Conservation (phyloP, 2,888 invertebrate species). For the Baronia brevicornis region DNA sequence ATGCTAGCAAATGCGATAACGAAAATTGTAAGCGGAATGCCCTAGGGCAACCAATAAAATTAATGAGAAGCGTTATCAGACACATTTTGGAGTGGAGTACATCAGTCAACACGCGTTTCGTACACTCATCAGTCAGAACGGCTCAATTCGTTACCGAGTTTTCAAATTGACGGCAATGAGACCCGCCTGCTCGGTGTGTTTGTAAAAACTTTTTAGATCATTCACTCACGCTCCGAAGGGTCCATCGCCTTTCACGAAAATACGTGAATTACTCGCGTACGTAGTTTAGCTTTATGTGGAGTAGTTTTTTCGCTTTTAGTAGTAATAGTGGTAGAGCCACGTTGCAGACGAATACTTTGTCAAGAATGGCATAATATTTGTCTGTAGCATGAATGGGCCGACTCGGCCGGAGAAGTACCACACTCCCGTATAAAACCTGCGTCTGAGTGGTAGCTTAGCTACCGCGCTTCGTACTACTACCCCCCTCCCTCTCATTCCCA, state of each 20-base stretch:
- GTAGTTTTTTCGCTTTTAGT: slow-evolving; percentile 9
- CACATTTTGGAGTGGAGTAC: slow-evolving; percentile 21
- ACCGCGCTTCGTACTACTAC: no score
- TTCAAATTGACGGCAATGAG: slow-evolving; percentile 50
- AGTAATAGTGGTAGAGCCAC: slow-evolving; percentile 11
- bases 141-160: slow-evolving; percentile 68
- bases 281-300: slow-evolving; percentile 11
- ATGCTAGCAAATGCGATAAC: slow-evolving; percentile 9
- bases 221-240: slow-evolving; percentile 60
- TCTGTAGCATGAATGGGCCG: no score
- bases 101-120: slow-evolving; percentile 23
- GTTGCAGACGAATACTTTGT: slow-evolving; percentile 11
- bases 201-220: slow-evolving; percentile 65
- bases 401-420: no score
- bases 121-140: slow-evolving; percentile 67
- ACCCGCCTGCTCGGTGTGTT: slow-evolving; percentile 47
- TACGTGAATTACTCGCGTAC: slow-evolving; percentile 11
- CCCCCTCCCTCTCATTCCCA: no score
- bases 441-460: no score
- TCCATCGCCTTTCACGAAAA: slow-evolving; percentile 19
- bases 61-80: slow-evolving; percentile 28
- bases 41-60: slow-evolving; percentile 29
- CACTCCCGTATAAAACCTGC: no score
- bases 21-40: slow-evolving; percentile 21
- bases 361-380: no score